Evolutionary conservation across 1,140 invertebrate species (phyloP), one percentile per base, ranked within the genome.

Genomic region (Phymastichus coffea): DNA sequence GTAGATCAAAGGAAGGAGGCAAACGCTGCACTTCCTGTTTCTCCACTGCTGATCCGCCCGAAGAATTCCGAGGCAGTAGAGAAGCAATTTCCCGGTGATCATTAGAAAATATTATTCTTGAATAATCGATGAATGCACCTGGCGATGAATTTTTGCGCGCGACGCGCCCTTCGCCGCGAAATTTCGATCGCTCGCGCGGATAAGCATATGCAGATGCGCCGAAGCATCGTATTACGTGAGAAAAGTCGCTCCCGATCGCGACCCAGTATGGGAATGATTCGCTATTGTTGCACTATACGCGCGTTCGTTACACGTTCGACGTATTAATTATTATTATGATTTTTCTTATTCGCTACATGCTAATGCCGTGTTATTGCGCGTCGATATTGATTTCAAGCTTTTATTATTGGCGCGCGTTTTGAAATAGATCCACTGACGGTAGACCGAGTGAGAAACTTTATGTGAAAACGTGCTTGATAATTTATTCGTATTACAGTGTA

Each of bases 51-150:
- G 4, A 14, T 40, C 37, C 37, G 10, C 37, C 7, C 7, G 37
- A 40, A 15, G 4, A 4, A 40, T 40, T 15, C 37, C 30, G 30
- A 33, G 30, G 30, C 6, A n/a, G n/a, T n/a, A n/a, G n/a, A n/a
- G 54, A 53, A 28, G 37, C 51, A 62, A 72, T 67, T 67, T 58
- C 57, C 35, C 54, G 61, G 51, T 57, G 54, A 66, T 73, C 70
- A 72, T 72, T 70, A 66, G 54, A 70, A 73, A 73, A 73, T 73
- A 73, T 74, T 74, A 70, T 74, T 70, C 65, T 61, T 74, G 66
- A 69, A 74, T 73, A 74, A 73, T 73, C 65, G 64, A 69, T 64
- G 26, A 15, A 40, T 35, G 33, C 47, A 28, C 28, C 8, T 44
- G 17, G 35, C 2, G 38, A 20, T 28, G 35, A 26, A 14, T 33